These are phyloP conservation scores for Oscheius myriophilus DNA, from an alignment of 2,888 invertebrate genomes.

Conservation along the genomic window DNA sequence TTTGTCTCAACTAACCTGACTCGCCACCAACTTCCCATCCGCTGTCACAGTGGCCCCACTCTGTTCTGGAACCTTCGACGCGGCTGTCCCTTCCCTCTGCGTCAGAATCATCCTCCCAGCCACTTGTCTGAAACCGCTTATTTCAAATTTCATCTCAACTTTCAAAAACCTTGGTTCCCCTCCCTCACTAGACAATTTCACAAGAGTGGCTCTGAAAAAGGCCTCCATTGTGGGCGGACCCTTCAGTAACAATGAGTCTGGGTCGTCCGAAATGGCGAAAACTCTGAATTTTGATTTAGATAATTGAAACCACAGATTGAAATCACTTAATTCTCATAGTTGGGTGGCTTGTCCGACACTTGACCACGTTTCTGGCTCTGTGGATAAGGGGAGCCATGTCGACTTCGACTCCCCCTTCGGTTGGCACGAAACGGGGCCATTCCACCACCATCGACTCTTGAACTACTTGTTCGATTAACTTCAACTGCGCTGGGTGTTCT, in stretches of 20 bases:
- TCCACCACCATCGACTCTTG: conserved; percentile 57
- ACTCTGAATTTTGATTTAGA: conserved; percentile 39
- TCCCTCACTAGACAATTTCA: conserved; percentile 47
- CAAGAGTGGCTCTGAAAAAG: conserved; percentile 57
- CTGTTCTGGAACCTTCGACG: conserved; percentile 45
- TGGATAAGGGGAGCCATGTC: conserved; percentile 61
- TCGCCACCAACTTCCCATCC: conserved; percentile 53
- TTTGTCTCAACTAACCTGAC: conserved; percentile 38
- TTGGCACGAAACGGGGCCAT: conserved; percentile 51
- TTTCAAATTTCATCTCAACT: not conserved
- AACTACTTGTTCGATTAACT: conserved; percentile 37
- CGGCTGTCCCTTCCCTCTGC: conserved; percentile 58
- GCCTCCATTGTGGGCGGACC: conserved; percentile 47
- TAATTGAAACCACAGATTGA: not conserved
- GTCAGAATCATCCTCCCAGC: conserved; percentile 62
- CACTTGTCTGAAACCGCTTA: conserved; percentile 35
- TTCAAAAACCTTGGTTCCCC: conserved; percentile 41
- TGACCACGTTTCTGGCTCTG: conserved; percentile 60
- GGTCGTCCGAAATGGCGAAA: conserved; percentile 47
- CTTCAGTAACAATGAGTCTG: conserved; percentile 15
- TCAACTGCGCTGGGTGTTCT: conserved; percentile 41
- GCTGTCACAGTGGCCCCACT: conserved; percentile 49
- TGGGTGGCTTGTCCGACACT: conserved; percentile 60
- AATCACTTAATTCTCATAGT: conserved; percentile 62
- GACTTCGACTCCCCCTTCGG: conserved; percentile 38